Base-by-base conservation (phyloP, 2,113 vertebrate species). In the Gambusia holbrooki region DNA sequence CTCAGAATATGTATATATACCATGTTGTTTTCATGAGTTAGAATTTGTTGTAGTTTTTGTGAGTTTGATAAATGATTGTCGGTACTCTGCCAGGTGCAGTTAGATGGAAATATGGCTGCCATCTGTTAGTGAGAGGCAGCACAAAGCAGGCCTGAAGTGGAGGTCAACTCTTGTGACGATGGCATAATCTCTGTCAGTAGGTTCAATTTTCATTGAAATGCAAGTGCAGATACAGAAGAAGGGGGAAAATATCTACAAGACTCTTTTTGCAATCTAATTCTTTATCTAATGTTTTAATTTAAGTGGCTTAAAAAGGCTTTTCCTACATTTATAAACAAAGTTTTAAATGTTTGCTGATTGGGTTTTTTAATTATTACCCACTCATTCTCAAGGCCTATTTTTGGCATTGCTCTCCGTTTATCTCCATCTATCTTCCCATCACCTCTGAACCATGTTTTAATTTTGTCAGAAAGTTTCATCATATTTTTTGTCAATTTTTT, bases 41-140 rank as follows among this genome's bases (percentile, higher is more conserved):
- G 60, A 69, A 40, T 42, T 62, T 51, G 69, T 30, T 15, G 37
- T 75, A 69, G 62, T 62, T 76, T 63, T 68, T 72, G 61, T 40
- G 8, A 7, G 48, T 29, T 37, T 66, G 72, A 86, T 74, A 42
- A 75, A 83, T 83, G 62, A 84, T 28, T 87, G 78, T 81, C 86
- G 82, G 64, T 69, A 64, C n/a, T 3, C 69, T 84, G 79, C 80
- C 84, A 85, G 62, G 64, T n/a, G 32, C 74, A 73, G 63, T 77
- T 78, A 70, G 28, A 82, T 67, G 40, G 74, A 88, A 80, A 87
- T 62, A 78, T 77, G 80, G 78, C 67, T 1, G 42, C 82, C 86
- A 85, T 87, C 84, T 88, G 84, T 79, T 80, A 74, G 62, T 4
- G 28, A 69, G 78, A 74, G 66, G 71, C 68, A 54, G 66, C 9